A percentile compares a stretch with the other conserved stretches of the same genome.
Evolutionary conservation across 2,888 invertebrate genomes (phyloP).

Genomic region (Acanthoscelides obtectus): DNA sequence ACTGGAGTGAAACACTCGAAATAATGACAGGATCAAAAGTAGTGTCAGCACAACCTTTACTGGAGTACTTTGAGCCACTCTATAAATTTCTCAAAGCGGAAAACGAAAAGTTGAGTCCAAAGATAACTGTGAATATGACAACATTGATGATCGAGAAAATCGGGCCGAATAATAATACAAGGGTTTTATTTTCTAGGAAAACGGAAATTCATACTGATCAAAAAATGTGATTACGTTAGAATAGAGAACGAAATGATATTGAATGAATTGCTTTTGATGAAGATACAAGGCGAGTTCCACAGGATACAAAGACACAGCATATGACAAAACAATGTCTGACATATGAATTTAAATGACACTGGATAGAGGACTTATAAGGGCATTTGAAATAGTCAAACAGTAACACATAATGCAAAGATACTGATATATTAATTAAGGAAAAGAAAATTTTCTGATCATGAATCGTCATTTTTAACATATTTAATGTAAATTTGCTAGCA

Average conservation of each 20-base stretch:
- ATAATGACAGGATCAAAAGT: slow-evolving; percentile 53
- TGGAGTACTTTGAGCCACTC: slow-evolving; percentile 58
- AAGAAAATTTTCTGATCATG: no score
- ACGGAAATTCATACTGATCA: not conserved
- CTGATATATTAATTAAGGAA: no score
- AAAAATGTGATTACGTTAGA: not conserved
- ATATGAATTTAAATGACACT: no score
- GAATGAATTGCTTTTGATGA: not conserved
- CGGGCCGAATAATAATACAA: not conserved
- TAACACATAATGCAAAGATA: no score
- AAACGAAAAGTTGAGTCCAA: slow-evolving; percentile 36
- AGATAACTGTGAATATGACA: not conserved
- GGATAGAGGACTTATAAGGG: no score
- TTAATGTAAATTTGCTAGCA: no score
- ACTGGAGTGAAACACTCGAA: slow-evolving; percentile 57
- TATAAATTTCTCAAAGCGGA: slow-evolving; percentile 50
- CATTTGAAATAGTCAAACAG: no score
- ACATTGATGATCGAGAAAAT: not conserved
- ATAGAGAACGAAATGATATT: not conserved
- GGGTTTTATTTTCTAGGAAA: not conserved
- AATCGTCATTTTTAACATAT: no score
- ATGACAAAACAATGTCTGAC: not conserved
- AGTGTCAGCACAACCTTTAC: slow-evolving; percentile 52
- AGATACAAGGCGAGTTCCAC: no score
- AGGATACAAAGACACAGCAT: not conserved